These are phyloP conservation scores for Pseudorhombus dupliciocellatus DNA, from an alignment of 2,113 vertebrate species.

Conservation along the genomic window DNA sequence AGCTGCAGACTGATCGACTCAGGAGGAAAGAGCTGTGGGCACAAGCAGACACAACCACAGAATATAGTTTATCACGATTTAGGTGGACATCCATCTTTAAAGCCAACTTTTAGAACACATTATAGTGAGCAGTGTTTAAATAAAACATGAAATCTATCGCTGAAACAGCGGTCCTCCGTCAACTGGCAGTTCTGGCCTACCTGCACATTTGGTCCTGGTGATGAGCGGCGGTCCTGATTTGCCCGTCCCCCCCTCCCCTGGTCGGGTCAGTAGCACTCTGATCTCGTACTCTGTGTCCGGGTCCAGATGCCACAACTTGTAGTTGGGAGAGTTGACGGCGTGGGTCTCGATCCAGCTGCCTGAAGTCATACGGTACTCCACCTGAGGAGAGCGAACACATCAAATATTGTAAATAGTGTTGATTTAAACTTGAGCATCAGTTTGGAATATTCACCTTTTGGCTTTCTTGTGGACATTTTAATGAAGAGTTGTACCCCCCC, in stretches of 20 bases:
- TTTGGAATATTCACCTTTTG: neutral
- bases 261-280: conserved; percentile 92
- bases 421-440: no score
- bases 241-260: conserved; percentile 94
- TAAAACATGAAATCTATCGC: neutral
- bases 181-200: conserved; percentile 71
- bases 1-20: conserved; percentile 34
- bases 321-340: conserved; percentile 94
- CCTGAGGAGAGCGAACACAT: conserved; percentile 56
- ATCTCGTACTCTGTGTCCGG: conserved; percentile 98
- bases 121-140: neutral
- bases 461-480: neutral
- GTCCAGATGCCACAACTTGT: conserved; percentile 98
- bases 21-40: conserved; percentile 2
- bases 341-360: conserved; percentile 97
- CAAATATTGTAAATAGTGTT: neutral
- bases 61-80: no score
- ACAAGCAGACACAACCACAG: neutral
- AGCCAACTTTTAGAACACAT: neutral
- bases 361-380: conserved; percentile 96
- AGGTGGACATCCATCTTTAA: neutral
- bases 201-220: conserved; percentile 97
- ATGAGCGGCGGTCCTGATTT: conserved; percentile 92
- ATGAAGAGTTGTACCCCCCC: neutral
- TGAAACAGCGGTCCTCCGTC: no score